Evolutionary conservation across 2,888 invertebrate species (phyloP).

Genomic region (Drosophila meridionalis): DNA sequence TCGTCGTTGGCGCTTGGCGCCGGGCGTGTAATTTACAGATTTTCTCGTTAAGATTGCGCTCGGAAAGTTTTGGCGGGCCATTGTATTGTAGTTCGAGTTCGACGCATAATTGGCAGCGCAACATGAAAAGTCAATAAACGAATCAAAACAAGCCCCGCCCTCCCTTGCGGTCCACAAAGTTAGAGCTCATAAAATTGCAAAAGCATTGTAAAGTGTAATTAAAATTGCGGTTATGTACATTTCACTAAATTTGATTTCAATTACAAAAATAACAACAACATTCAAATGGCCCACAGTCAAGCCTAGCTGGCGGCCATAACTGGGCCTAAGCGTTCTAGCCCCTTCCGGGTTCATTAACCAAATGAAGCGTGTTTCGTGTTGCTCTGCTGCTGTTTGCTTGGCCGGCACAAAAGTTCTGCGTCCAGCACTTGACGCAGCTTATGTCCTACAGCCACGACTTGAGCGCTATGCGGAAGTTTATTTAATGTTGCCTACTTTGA

Average conservation of each 20-base stretch:
- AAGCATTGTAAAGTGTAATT: conserved; percentile 52
- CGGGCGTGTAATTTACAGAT: conserved; percentile 74
- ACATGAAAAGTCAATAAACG: conserved; percentile 75
- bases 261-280: conserved; percentile 41
- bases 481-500: conserved; percentile 51
- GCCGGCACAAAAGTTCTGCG: conserved; percentile 35
- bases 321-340: neutral
- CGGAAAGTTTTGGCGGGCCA: conserved; percentile 55
- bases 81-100: conserved; percentile 68
- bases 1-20: conserved; percentile 30
- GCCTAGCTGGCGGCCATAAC: neutral
- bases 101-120: conserved; percentile 71
- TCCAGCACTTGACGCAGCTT: conserved; percentile 43
- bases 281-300: conserved; percentile 32
- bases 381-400: neutral
- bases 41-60: conserved; percentile 76
- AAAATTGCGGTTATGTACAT: conserved; percentile 56
- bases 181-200: conserved; percentile 55
- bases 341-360: conserved; percentile 66
- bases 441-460: conserved; percentile 12
- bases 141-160: conserved; percentile 44
- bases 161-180: conserved; percentile 19
- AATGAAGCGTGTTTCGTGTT: conserved; percentile 57
- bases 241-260: conserved; percentile 66
- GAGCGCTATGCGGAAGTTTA: conserved; percentile 31